These are phyloP conservation scores for Saccostrea echinata DNA, from an alignment of 1,140 invertebrate genomes.

Conservation along the genomic window DNA sequence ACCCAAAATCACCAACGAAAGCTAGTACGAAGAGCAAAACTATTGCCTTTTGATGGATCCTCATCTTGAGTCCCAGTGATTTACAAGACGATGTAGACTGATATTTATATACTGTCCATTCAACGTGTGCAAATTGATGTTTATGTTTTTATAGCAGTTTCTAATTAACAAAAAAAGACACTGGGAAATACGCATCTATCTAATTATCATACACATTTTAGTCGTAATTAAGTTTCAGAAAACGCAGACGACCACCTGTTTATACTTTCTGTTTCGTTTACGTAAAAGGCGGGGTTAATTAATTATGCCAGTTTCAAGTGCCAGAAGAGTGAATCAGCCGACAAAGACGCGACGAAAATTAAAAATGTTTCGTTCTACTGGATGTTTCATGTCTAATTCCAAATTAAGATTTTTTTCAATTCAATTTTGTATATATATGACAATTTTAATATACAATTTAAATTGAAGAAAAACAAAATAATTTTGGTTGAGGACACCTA, in stretches of 20 bases:
- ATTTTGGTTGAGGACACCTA: too few relatives aligned
- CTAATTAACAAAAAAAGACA: neutral
- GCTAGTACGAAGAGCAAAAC: neutral
- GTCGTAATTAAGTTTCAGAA: constrained; percentile 21
- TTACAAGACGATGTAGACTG: too few relatives aligned
- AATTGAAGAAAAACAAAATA: too few relatives aligned
- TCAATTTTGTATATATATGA: too few relatives aligned
- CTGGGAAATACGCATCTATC: neutral
- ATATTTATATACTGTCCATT: neutral
- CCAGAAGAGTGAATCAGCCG: neutral
- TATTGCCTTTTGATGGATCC: neutral
- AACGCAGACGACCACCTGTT: neutral
- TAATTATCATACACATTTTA: neutral
- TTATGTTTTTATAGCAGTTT: neutral
- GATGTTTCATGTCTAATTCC: too few relatives aligned
- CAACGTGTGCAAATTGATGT: neutral
- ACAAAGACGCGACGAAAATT: too few relatives aligned
- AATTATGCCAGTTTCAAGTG: neutral
- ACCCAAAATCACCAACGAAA: neutral
- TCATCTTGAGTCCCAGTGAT: neutral
- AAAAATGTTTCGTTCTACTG: too few relatives aligned
- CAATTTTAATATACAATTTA: too few relatives aligned
- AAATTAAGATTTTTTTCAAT: too few relatives aligned
- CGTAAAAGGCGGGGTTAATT: neutral
- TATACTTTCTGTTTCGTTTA: neutral